Conservation (phyloP, 2,797 vertebrate species). For the Enteromius afrohamiltoni region DNA sequence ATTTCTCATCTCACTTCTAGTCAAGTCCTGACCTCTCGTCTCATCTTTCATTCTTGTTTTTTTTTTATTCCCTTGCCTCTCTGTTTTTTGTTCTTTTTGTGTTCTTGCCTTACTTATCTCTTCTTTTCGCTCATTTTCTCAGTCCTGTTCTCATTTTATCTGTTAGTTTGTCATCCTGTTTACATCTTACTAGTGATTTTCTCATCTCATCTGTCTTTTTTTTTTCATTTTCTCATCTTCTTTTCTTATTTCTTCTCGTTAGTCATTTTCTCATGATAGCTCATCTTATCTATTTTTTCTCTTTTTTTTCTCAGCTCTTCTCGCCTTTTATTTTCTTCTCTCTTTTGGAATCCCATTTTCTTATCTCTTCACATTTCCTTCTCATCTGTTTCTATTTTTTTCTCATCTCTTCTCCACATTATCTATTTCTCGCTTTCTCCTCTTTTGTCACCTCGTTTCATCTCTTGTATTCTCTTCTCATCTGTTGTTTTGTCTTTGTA, state of each 20-base stretch:
- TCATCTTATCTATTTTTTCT: not conserved
- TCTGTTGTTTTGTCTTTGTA: too few species aligned
- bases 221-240: not conserved
- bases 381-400: not conserved
- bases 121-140: not conserved
- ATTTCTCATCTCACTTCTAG: not conserved
- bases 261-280: not conserved
- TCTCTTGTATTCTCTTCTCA: not conserved
- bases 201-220: not conserved
- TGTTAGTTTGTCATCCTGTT: not conserved
- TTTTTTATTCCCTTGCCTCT: not conserved
- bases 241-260: too few species aligned
- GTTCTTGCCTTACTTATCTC: not conserved
- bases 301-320: not conserved
- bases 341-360: not conserved
- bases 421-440: not conserved
- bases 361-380: not conserved
- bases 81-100: not conserved
- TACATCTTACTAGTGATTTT: not conserved
- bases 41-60: not conserved
- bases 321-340: not conserved
- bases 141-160: not conserved
- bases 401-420: not conserved
- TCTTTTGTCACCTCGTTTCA: too few species aligned
- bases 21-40: not conserved